Conservation (phyloP, 2,113 vertebrate species). For the Lycocorax pyrrhopterus region DNA sequence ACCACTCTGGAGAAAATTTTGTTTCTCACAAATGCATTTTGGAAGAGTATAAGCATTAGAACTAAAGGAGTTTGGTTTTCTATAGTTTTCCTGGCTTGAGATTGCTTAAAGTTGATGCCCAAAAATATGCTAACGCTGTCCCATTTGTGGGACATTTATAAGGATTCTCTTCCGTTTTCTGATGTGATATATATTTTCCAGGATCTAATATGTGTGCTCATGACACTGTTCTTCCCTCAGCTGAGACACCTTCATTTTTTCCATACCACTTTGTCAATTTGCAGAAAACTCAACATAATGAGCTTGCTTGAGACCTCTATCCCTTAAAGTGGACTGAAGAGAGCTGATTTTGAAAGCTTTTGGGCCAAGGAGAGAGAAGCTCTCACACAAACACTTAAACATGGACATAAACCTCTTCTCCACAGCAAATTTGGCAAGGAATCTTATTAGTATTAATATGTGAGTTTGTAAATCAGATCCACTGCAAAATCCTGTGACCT, state of each 20-base stretch:
- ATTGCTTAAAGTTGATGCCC: neutral
- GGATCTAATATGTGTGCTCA: neutral
- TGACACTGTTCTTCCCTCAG: neutral
- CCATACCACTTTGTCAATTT: neutral
- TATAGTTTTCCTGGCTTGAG: neutral
- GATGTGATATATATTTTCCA: neutral
- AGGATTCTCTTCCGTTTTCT: neutral
- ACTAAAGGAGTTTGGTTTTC: neutral
- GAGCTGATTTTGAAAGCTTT: neutral
- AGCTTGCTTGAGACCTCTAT: neutral
- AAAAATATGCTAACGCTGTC: neutral
- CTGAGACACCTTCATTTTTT: neutral
- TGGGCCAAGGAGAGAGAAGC: neutral
- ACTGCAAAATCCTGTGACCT: neutral
- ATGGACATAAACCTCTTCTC: neutral
- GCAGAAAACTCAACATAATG: neutral
- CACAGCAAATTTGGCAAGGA: neutral
- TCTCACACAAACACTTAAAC: neutral
- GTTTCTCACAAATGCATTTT: neutral
- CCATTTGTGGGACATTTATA: neutral
- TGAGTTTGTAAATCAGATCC: neutral
- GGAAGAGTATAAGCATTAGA: neutral
- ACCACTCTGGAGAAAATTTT: neutral
- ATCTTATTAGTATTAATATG: neutral
- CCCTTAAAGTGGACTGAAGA: neutral